Base-by-base conservation (phyloP, 23 tunicate genomes). In the Clavelina lepadiformis region DNA sequence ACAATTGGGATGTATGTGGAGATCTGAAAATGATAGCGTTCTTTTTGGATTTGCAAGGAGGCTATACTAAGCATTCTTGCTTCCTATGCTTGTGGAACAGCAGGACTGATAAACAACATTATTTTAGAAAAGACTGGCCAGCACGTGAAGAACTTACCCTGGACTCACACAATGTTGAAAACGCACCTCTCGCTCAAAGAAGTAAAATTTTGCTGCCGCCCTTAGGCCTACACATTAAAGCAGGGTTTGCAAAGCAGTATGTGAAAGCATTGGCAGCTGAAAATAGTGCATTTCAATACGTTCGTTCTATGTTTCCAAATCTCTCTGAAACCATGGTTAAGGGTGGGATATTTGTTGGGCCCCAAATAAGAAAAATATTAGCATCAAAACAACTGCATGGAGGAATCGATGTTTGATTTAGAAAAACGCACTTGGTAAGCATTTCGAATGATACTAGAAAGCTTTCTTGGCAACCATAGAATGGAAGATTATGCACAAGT, bases 341-440 rank as follows among this genome's bases (percentile, higher is more conserved):
- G 23, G 65, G 35, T 59, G 65, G 65, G 19, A 59, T 59, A 59
- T 59, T 59, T 59, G 65, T 59, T 26, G 36, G 35, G 36, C 65
- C 36, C 35, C 65, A 59, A 29, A 6, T 59, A 59, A 59, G 36
- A 20, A 59, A 28, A 59, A 59, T 59, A 11, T 26, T 59, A 20
- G 65, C 65, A 59, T 59, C 65, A 11, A 28, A 59, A 59, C 37
- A 59, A 28, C 65, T 59, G n/a, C n/a, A n/a, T n/a, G 65, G 65
- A 59, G 36, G 37, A 59, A 59, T 7, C 35, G 31, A 59, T 59
- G 65, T 5, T 20, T 59, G 65, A 27, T 59, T 27, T 59, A 20
- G 65, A 59, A 28, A 59, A 28, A 59, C 19, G 23, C 31, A 37
- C 36, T 59, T 59, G 65, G 36, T 11, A 59, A 59, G 65, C 35